These are phyloP conservation scores for Agrilus planipennis DNA, from an alignment of 1,140 invertebrate genomes.

Conservation along the genomic window DNA sequence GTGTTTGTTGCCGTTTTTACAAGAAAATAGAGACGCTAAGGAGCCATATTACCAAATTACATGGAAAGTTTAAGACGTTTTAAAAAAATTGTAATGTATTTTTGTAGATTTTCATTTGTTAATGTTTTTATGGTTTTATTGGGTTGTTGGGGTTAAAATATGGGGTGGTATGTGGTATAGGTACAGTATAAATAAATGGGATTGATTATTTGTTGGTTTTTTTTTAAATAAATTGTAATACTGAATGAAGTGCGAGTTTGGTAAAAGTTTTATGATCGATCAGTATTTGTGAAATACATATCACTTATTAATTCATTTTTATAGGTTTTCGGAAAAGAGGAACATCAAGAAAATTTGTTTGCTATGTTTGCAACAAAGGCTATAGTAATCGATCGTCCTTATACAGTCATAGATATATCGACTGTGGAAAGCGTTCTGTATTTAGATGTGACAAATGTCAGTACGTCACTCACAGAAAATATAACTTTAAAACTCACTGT, in stretches of 20 bases:
- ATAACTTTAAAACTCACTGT: slow-evolving; percentile 12
- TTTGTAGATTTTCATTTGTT: too few relatives aligned
- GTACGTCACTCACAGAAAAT: slow-evolving; percentile 30
- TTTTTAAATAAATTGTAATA: background rate
- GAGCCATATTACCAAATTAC: too few relatives aligned
- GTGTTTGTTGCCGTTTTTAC: too few relatives aligned
- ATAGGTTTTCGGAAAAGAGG: background rate
- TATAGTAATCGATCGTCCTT: slow-evolving; percentile 5
- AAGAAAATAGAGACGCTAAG: too few relatives aligned
- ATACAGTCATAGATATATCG: slow-evolving; percentile 4
- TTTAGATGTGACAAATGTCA: slow-evolving; percentile 33
- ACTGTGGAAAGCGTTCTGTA: slow-evolving; percentile 29
- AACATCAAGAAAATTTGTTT: too few relatives aligned
- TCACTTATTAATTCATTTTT: slow-evolving; percentile 3
- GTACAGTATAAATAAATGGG: too few relatives aligned
- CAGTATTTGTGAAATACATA: background rate
- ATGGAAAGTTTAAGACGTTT: slow-evolving; percentile 2
- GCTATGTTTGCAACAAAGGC: slow-evolving; percentile 5
- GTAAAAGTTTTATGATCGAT: background rate
- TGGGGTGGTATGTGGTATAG: too few relatives aligned
- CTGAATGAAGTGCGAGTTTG: background rate
- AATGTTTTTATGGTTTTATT: too few relatives aligned
- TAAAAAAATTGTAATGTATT: background rate
- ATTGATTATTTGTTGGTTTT: too few relatives aligned
- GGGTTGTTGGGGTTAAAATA: too few relatives aligned